Conservation (phyloP, 2,797 vertebrate species). For the Octomys mimax region DNA sequence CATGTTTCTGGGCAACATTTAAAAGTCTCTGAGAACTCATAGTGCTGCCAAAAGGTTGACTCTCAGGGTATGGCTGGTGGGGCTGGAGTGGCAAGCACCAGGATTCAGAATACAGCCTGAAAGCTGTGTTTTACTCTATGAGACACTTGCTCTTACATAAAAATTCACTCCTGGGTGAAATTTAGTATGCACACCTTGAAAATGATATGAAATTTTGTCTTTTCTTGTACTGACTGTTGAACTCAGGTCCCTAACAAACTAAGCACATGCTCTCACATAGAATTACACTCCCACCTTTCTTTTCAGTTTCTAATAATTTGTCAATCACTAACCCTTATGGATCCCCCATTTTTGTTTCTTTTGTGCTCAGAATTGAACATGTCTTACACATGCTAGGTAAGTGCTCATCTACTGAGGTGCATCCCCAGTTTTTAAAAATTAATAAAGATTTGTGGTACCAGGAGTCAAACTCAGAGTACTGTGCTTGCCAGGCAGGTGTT, state of each 20-base stretch:
- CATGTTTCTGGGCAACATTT: slow-evolving; percentile 77
- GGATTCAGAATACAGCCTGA: background rate
- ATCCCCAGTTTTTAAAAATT: background rate
- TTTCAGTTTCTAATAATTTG: slow-evolving; percentile 51
- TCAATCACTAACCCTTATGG: background rate
- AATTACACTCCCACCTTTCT: background rate
- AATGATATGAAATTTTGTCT: slow-evolving; percentile 44
- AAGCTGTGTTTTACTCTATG: background rate
- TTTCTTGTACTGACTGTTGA: background rate
- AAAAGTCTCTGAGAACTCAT: slow-evolving; percentile 7
- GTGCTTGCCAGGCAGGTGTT: background rate
- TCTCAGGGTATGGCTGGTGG: background rate
- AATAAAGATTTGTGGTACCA: no score
- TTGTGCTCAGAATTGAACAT: background rate
- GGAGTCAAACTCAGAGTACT: background rate
- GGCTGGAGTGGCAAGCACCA: background rate
- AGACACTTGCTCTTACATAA: slow-evolving; percentile 35
- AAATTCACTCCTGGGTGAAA: slow-evolving; percentile 33
- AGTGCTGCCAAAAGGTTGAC: background rate
- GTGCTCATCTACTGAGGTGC: background rate
- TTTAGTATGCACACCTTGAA: slow-evolving; percentile 43
- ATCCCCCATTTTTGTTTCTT: background rate
- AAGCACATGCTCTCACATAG: background rate
- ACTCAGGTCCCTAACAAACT: no score
- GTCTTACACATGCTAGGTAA: background rate